phyloP scores from a whole-genome alignment of 2,113 vertebrate genomes.

The Laticauda colubrina region DNA sequence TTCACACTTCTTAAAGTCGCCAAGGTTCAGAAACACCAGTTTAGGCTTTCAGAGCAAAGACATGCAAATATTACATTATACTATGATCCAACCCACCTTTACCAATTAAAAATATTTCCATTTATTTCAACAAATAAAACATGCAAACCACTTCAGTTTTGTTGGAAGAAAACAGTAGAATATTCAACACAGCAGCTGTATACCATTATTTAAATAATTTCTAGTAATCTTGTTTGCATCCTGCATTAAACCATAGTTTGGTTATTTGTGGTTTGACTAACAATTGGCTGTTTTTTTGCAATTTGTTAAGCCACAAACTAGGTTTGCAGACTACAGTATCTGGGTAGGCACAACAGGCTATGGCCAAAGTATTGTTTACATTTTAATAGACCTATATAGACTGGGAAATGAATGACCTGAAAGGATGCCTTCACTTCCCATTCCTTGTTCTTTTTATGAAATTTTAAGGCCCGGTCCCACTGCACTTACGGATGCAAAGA shows the following conservation, averaged over 20 bases:
- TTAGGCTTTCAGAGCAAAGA: not conserved
- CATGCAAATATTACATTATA: not conserved
- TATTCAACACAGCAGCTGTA: not conserved
- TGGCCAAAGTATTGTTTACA: not conserved
- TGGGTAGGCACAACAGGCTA: not conserved
- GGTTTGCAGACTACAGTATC: not conserved
- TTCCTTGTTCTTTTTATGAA: not conserved
- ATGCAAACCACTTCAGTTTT: not conserved
- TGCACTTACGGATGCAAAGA: too few species aligned
- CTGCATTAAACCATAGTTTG: not conserved
- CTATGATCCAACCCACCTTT: not conserved
- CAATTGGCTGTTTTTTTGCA: not conserved
- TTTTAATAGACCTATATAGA: not conserved
- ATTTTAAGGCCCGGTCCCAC: not conserved
- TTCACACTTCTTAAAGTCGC: not conserved
- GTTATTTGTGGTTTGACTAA: not conserved
- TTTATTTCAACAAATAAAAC: not conserved
- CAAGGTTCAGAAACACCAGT: not conserved
- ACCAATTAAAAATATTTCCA: not conserved
- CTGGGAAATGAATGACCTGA: not conserved
- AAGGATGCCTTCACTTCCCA: not conserved
- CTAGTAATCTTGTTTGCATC: not conserved
- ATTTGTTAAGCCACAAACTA: not conserved
- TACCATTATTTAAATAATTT: not conserved
- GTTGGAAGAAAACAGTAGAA: not conserved